Percentiles rank a stretch among this genome's conserved stretches.
Conservation (phyloP, 2,888 invertebrate species). For the Hydraecia micacea region DNA sequence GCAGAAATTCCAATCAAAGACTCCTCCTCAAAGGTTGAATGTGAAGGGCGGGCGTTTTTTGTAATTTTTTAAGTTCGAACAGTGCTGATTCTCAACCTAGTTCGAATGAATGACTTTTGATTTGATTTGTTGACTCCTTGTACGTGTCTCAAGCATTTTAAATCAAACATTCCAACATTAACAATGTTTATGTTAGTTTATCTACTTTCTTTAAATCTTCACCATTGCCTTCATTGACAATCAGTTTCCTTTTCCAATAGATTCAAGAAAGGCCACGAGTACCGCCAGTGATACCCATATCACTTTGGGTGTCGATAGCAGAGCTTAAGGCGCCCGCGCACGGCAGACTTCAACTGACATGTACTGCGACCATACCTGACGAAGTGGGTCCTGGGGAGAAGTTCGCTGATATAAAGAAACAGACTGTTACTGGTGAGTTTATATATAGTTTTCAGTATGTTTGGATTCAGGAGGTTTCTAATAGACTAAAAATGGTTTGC, state of each 20-base stretch:
- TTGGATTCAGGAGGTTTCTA: background rate
- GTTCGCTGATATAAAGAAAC: conserved; percentile 93
- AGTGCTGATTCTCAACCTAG: no score
- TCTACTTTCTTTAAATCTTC: background rate
- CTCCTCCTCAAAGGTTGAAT: no score
- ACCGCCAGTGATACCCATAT: conserved; percentile 91
- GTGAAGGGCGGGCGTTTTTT: no score
- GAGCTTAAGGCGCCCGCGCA: conserved; percentile 93
- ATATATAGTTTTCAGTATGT: background rate
- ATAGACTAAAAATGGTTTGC: background rate
- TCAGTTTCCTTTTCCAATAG: conserved; percentile 45
- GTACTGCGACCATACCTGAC: conserved; percentile 94
- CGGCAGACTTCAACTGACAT: conserved; percentile 93
- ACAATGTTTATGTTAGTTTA: background rate
- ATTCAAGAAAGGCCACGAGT: conserved; percentile 83
- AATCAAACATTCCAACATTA: background rate
- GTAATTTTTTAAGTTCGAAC: no score
- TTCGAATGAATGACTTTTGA: no score
- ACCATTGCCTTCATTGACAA: background rate
- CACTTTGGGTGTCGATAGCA: conserved; percentile 93
- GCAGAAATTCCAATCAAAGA: background rate
- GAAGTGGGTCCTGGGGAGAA: conserved; percentile 93
- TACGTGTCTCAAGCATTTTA: background rate
- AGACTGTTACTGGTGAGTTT: conserved; percentile 92
- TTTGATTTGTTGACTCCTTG: no score